Percentiles rank a stretch among this genome's conserved stretches.
Conservation (phyloP, 1,140 invertebrate species). For the Cephus cinctus region DNA sequence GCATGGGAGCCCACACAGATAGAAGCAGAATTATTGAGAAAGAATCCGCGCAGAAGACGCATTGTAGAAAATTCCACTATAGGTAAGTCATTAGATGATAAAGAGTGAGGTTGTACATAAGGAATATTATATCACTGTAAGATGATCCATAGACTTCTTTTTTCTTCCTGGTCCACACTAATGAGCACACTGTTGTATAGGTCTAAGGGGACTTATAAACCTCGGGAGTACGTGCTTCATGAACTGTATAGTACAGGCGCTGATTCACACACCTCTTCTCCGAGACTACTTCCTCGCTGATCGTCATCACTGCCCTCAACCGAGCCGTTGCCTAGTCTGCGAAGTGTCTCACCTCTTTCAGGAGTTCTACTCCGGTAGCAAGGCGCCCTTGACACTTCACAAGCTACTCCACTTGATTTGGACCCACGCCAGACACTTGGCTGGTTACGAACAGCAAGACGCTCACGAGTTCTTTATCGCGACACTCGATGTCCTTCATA, state of each 20-base stretch:
- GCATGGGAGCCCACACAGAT: slow-evolving; percentile 78
- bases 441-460: slow-evolving; percentile 97
- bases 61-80: slow-evolving; percentile 83
- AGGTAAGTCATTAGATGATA: too few relatives aligned
- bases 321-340: slow-evolving; percentile 84
- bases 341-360: slow-evolving; percentile 85
- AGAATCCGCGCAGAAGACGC: slow-evolving; percentile 73
- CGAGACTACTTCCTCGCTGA: slow-evolving; percentile 95
- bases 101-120: too few relatives aligned
- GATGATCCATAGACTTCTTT: too few relatives aligned
- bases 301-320: slow-evolving; percentile 78
- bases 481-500: slow-evolving; percentile 88
- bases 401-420: slow-evolving; percentile 91
- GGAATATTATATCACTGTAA: too few relatives aligned
- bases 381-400: slow-evolving; percentile 84
- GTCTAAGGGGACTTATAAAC: slow-evolving; percentile 90
- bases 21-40: slow-evolving; percentile 69
- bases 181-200: slow-evolving; percentile 46
- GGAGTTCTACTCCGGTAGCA: slow-evolving; percentile 92
- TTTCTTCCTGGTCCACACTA: too few relatives aligned
- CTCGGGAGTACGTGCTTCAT: slow-evolving; percentile 99
- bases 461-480: slow-evolving; percentile 99
- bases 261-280: slow-evolving; percentile 92
- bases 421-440: slow-evolving; percentile 93
- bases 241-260: slow-evolving; percentile 95